Evolutionary conservation across 1,140 invertebrate genomes (phyloP).

Genomic region (Pachyrhynchus sulphureomaculatus): DNA sequence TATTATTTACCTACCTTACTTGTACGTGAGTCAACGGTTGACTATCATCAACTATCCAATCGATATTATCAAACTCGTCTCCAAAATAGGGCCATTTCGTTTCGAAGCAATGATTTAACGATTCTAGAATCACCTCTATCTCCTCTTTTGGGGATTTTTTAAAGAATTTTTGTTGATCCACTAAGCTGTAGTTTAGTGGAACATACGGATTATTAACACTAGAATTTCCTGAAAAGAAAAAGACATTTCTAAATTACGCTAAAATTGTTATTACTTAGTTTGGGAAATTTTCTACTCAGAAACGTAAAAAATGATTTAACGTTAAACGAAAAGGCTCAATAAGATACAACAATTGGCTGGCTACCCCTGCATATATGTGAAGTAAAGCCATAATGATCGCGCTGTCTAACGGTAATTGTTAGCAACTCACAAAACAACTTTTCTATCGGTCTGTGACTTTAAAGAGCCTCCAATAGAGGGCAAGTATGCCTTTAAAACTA

Average conservation of each 20-base stretch:
- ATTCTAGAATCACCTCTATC: constrained; percentile 55
- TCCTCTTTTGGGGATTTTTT: constrained; percentile 54
- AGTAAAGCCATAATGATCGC: too few relatives aligned
- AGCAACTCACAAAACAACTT: too few relatives aligned
- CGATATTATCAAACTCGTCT: constrained; percentile 52
- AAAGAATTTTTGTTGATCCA: constrained; percentile 60
- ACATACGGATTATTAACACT: constrained; percentile 55
- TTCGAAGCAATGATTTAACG: constrained; percentile 50
- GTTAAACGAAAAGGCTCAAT: too few relatives aligned
- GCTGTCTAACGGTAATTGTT: too few relatives aligned
- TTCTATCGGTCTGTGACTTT: too few relatives aligned
- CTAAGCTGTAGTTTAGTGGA: constrained; percentile 62
- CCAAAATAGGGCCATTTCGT: constrained; percentile 60
- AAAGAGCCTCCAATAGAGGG: too few relatives aligned
- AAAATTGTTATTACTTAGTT: not conserved
- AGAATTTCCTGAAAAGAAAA: constrained; percentile 38
- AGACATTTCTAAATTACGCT: not conserved
- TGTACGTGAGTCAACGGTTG: constrained; percentile 62
- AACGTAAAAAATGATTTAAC: too few relatives aligned
- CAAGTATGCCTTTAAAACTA: too few relatives aligned
- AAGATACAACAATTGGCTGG: too few relatives aligned
- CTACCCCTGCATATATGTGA: too few relatives aligned
- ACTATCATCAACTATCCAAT: constrained; percentile 55
- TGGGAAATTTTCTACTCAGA: not conserved
- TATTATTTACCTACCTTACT: constrained; percentile 52